A percentile compares a stretch with the other conserved stretches of the same genome.
Evolutionary conservation across 1,140 invertebrate genomes (phyloP).

Genomic region (Sarcophaga bullata): DNA sequence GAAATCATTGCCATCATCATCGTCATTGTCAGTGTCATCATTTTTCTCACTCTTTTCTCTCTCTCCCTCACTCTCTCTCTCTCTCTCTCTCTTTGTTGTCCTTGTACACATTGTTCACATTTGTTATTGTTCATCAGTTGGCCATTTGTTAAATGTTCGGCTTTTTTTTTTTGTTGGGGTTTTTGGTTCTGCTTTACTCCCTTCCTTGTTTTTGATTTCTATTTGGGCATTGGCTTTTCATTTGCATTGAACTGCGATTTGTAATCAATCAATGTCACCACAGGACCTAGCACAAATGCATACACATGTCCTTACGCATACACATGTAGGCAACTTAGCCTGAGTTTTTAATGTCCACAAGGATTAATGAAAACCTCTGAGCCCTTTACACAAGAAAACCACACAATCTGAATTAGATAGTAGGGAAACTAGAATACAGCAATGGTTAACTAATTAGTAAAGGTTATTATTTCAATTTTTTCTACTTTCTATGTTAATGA

Average conservation of each 20-base stretch:
- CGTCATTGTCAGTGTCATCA: background rate
- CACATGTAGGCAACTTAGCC: background rate
- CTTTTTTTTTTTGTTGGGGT: background rate
- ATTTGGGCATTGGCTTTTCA: constrained; percentile 29
- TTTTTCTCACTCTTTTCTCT: background rate
- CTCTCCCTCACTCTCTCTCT: too few species aligned
- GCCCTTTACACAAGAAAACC: background rate
- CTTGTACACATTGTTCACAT: background rate
- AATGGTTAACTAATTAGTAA: background rate
- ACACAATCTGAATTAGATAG: background rate
- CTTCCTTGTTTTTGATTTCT: too few species aligned
- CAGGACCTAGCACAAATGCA: constrained; percentile 9
- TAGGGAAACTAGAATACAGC: background rate
- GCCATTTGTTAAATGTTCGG: constrained; percentile 15
- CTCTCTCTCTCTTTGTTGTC: too few species aligned
- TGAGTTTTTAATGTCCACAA: background rate
- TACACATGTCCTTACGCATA: background rate
- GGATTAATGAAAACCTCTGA: background rate
- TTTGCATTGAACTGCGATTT: constrained; percentile 40
- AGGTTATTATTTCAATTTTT: background rate
- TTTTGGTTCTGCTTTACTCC: background rate
- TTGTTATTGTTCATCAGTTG: constrained; percentile 15
- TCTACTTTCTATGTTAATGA: background rate
- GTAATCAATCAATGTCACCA: constrained; percentile 40
- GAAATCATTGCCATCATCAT: background rate